Evolutionary conservation across 2,113 vertebrate genomes (phyloP).

Genomic region (Delphinus delphis): DNA sequence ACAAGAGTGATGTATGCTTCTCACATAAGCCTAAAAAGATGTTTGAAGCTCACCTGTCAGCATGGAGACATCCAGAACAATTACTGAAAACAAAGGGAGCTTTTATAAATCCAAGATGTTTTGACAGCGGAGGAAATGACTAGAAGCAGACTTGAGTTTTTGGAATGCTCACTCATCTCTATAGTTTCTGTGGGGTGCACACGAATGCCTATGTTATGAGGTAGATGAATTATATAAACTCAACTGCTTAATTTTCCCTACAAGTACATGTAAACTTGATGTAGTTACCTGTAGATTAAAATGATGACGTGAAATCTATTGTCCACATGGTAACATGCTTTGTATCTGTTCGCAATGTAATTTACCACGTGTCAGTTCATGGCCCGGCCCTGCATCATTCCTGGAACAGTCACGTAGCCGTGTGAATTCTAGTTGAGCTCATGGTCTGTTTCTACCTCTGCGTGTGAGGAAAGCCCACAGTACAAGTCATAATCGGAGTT

Average conservation of each 20-base stretch:
- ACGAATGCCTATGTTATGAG: accelerated
- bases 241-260: not conserved
- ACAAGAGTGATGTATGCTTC: slow-evolving; percentile 23
- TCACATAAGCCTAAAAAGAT: slow-evolving; percentile 58
- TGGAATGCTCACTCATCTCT: not conserved
- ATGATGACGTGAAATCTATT: not conserved
- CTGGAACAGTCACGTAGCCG: not conserved
- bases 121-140: not conserved
- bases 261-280: not conserved
- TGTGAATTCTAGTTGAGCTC: slow-evolving; percentile 64
- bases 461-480: slow-evolving; percentile 75
- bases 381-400: not conserved
- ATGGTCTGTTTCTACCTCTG: slow-evolving; percentile 48
- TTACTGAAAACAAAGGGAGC: slow-evolving; percentile 11
- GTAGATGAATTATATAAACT: not conserved
- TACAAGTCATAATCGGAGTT: slow-evolving; percentile 67
- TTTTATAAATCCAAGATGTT: not conserved
- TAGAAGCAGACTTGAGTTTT: not conserved
- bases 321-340: not conserved
- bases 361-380: not conserved
- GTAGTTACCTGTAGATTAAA: not conserved
- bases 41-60: slow-evolving; percentile 59
- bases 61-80: slow-evolving; percentile 17
- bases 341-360: not conserved
- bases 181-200: not conserved